Evolutionary conservation across 2,797 vertebrate genomes (phyloP).

Genomic region (Telmatherina bonti): DNA sequence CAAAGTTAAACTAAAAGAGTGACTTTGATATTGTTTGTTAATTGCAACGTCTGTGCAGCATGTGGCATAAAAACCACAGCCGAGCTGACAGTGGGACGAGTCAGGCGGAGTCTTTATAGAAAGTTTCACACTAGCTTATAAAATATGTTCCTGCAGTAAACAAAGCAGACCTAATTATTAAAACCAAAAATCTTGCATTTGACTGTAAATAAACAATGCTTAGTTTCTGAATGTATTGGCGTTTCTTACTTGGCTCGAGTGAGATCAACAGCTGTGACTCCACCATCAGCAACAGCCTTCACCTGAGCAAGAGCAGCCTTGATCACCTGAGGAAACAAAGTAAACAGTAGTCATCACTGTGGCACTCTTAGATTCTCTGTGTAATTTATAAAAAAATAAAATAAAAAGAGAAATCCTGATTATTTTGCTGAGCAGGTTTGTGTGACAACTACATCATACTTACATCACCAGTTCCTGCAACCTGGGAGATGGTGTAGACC

Average conservation of each 20-base stretch:
- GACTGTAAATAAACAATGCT: too few species aligned
- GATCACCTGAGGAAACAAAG: constrained; percentile 87
- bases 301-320: constrained; percentile 90
- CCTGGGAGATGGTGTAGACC: constrained; percentile 90
- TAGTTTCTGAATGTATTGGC: not conserved
- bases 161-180: too few species aligned
- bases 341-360: not conserved
- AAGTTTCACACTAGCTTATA: not conserved
- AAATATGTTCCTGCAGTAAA: not conserved
- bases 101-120: too few species aligned
- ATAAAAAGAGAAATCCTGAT: not conserved
- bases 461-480: constrained; percentile 85
- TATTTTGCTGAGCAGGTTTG: not conserved
- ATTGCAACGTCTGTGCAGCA: not conserved
- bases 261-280: constrained; percentile 86
- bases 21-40: not conserved
- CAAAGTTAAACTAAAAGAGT: not conserved
- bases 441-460: constrained; percentile 59
- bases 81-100: not conserved
- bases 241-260: constrained; percentile 91
- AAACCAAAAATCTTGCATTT: too few species aligned
- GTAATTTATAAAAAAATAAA: not conserved
- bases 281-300: constrained; percentile 88
- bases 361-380: not conserved
- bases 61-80: not conserved